phyloP scores from a whole-genome alignment of 2,888 invertebrate genomes.

The Thysanoteuthis rhombus region DNA sequence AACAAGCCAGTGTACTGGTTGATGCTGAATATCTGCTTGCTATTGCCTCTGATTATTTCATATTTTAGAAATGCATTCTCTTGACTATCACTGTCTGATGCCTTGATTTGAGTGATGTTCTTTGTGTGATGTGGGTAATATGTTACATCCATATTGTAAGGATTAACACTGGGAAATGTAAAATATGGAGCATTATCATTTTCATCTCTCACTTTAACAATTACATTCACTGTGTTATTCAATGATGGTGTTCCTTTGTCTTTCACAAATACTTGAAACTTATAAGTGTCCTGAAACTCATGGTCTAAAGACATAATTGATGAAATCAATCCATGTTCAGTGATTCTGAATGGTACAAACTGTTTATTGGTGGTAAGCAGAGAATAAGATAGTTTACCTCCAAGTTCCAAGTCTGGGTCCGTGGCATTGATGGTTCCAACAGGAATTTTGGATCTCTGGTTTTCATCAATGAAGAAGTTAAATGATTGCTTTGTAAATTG shows the following conservation, averaged over 20 bases:
- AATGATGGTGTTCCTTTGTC: not conserved
- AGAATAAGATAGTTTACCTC: not conserved
- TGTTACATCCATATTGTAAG: not conserved
- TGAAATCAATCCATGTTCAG: not conserved
- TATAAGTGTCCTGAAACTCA: not conserved
- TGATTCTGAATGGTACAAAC: not conserved
- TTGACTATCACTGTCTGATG: not conserved
- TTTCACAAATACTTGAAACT: not conserved
- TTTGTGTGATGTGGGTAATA: not conserved
- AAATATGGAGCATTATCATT: constrained; percentile 12
- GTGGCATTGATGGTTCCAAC: not conserved
- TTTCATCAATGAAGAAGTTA: constrained; percentile 12
- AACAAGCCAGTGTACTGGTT: not conserved
- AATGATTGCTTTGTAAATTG: not conserved
- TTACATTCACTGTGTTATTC: not conserved
- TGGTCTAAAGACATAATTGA: not conserved
- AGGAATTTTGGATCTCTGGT: not conserved
- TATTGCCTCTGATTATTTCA: constrained; percentile 12
- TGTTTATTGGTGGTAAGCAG: not conserved
- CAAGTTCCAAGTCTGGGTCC: not conserved
- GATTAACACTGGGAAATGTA: not conserved
- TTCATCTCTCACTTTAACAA: not conserved
- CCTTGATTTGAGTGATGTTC: not conserved
- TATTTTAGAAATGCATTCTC: not conserved
- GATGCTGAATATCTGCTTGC: not conserved